A percentile compares a stretch with the other conserved stretches of the same genome.
phyloP scores from a whole-genome alignment of 2,888 invertebrate species.

The Pimpla rufipes region DNA sequence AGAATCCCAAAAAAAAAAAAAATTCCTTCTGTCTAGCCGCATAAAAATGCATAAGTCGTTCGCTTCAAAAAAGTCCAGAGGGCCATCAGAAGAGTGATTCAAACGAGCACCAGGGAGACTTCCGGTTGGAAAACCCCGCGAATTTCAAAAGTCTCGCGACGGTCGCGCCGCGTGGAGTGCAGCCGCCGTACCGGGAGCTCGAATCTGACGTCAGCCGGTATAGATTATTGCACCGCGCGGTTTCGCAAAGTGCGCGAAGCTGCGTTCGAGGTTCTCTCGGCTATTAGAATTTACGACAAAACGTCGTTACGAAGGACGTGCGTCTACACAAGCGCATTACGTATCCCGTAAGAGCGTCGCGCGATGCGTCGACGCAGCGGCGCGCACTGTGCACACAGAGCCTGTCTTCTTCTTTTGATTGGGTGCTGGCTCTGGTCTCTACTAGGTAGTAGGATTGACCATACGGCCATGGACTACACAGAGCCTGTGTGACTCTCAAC shows the following conservation, averaged over 20 bases:
- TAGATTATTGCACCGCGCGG: constrained; percentile 4
- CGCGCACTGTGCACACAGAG: neutral
- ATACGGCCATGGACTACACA: too few species aligned
- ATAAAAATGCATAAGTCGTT: too few species aligned
- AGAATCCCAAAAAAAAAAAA: too few species aligned
- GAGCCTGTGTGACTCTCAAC: constrained; percentile 4
- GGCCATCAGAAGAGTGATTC: neutral
- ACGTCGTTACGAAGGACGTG: constrained; percentile 33
- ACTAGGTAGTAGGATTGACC: too few species aligned
- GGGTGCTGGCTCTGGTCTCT: too few species aligned
- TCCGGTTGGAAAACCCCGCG: constrained; percentile 22
- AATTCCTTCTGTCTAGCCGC: too few species aligned
- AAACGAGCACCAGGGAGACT: constrained; percentile 3
- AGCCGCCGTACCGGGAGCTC: neutral
- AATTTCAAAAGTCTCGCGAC: constrained; percentile 15
- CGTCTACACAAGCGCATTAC: constrained; percentile 2
- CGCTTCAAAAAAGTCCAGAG: neutral
- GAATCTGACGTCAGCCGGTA: neutral
- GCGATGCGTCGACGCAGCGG: too few species aligned
- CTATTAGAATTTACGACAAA: constrained; percentile 19
- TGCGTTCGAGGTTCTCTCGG: neutral
- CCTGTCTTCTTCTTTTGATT: too few species aligned
- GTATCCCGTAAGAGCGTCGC: constrained; percentile 6
- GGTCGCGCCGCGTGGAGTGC: constrained; percentile 16
- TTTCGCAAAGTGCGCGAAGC: constrained; percentile 12